Base-by-base conservation (phyloP, 35 echinoderm and acorn worm genomes). In the Lytechinus variegatus region DNA sequence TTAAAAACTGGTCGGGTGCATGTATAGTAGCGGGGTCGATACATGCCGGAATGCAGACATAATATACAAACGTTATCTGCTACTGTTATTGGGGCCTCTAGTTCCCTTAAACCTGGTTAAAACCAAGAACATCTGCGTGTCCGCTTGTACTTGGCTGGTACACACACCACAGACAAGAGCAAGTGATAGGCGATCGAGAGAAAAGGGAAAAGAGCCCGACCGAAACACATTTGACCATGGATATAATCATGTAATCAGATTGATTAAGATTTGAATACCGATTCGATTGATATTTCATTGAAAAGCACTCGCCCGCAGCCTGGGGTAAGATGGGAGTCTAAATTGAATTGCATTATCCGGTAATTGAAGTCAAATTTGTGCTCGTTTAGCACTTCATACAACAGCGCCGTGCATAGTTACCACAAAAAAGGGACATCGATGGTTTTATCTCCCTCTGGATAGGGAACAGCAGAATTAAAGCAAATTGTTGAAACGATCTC, bases 261-360 rank as follows among this genome's bases (percentile, higher is more conserved):
- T 90, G 28, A 54, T 90, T 90, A 90, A 90, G 88, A 90, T 90
- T 90, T 90, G 52, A 90, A 90, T 52, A 90, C 28, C 88, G 52
- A 90, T 90, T 90, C 27, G 88, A 90, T 90, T 52, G 52, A 90
- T 90, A 90, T 44, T 90, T 90, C 52, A 90, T 90, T 90, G 88
- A 90, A 90, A 90, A 90, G 88, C 88, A 90, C 88, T 90, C 52
- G 52, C 29, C 28, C 88, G 29, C 52, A 90, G 29, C 88, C 88
- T 54, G 88, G 88, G 13, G 88, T 19, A 90, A 79, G 66, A 79
- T 79, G 24, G 66, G 66, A 79, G 66, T 24, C 66, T 79, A 79
- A 79, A 90, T 90, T 90, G 88, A 90, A 90, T 90, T 90, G 52
- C 88, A 90, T 90, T 90, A 90, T 44, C 88, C 52, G 29, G 52